These are phyloP conservation scores for Gnathonemus longibarbis DNA, from an alignment of 2,113 vertebrate genomes.

Conservation along the genomic window DNA sequence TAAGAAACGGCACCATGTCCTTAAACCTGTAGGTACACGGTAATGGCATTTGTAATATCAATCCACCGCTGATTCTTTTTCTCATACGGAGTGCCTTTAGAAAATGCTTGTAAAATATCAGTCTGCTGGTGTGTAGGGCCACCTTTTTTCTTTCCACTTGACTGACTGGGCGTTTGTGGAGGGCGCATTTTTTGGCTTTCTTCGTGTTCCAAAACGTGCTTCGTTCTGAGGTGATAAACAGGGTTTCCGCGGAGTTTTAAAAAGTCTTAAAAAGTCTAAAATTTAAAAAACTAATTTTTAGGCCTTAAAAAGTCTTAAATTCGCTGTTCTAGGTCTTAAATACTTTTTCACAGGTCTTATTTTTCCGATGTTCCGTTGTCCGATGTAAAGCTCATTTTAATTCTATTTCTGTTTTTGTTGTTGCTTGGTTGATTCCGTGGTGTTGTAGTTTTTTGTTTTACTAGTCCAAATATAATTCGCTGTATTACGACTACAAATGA, in stretches of 20 bases:
- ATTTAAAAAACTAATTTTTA: background rate
- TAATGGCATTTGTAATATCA: too few relatives aligned
- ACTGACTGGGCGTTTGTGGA: too few relatives aligned
- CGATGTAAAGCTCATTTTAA: background rate
- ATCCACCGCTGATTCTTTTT: too few relatives aligned
- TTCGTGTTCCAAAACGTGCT: too few relatives aligned
- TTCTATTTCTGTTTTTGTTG: background rate
- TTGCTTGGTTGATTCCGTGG: background rate
- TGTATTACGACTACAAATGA: slow-evolving; percentile 9
- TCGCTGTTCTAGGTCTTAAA: background rate
- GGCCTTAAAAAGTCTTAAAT: background rate
- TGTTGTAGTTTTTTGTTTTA: background rate
- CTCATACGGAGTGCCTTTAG: too few relatives aligned
- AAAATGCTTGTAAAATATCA: too few relatives aligned
- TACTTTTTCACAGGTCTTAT: slow-evolving; percentile 1
- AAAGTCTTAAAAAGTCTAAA: slow-evolving; percentile 4
- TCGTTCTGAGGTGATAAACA: background rate
- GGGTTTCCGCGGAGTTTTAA: background rate
- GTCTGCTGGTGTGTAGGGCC: too few relatives aligned
- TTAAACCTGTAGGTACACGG: too few relatives aligned
- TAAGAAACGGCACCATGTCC: too few relatives aligned
- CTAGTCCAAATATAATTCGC: background rate
- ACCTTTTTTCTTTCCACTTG: too few relatives aligned
- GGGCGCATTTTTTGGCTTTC: too few relatives aligned
- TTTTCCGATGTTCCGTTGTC: background rate